Base-by-base conservation (phyloP, 2,888 invertebrate genomes). In the Dione vanillae region DNA sequence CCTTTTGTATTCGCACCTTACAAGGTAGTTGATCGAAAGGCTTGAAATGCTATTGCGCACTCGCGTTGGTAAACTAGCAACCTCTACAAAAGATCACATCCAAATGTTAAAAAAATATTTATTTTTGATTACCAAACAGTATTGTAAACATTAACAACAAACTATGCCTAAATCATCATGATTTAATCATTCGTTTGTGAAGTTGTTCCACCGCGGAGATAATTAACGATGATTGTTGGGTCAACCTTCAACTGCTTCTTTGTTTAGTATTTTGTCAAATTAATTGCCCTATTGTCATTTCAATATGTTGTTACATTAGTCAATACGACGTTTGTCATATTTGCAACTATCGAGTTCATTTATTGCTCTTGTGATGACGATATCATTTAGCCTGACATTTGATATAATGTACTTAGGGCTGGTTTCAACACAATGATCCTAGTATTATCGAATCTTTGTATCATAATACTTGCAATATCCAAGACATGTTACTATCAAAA, bases 271-370 rank as follows among this genome's bases (percentile, higher is more conserved):
- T 84, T 85, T 85, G 80, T 84, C 83, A 81, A 80, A 69, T 54
- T 88, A 89, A 91, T 90, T 87, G 88, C 79, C 81, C 84, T 83
- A 89, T 89, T 90, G 89, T 87, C 79, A 78, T 82, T 82, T 83
- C 82, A 84, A 83, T 81, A 78, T 79, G 81, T 81, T 82, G 78
- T 80, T 82, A 80, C 78, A 83, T 83, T 83, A 82, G 77, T 83
- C 78, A 78, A 79, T 80, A 76, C 78, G 77, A 78, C 76, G 71
- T 73, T 74, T 75, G 72, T 72, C 75, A 78, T 78, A 77, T 81
- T 77, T 79, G 79, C 78, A 75, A 80, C 78, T 77, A 78, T 78
- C 67, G 66, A 73, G 76, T 75, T 78, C 74, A 78, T 40, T 56
- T 56, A 78, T 79, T 78, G 75, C 74, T 75, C 71, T 64, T 71